Evolutionary conservation across 1,140 invertebrate species (phyloP).

Genomic region (Orius insidiosus): DNA sequence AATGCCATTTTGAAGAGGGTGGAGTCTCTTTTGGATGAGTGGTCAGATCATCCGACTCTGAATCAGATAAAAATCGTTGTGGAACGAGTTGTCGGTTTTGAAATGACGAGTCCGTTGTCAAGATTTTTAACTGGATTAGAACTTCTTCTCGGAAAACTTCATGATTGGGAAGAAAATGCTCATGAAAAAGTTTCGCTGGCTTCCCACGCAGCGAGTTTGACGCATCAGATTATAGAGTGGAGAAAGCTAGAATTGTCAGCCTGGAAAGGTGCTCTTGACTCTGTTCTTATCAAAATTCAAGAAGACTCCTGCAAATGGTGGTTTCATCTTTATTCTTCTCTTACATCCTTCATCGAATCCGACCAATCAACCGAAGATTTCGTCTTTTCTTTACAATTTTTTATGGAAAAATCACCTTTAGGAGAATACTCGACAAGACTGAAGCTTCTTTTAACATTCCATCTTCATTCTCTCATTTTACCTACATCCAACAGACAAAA

Average conservation of each 20-base stretch:
- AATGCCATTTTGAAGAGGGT: slow-evolving; percentile 41
- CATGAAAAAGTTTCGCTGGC: slow-evolving; percentile 68
- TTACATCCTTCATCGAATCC: slow-evolving; percentile 30
- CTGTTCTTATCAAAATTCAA: slow-evolving; percentile 31
- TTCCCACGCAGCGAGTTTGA: slow-evolving; percentile 47
- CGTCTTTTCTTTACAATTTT: slow-evolving; percentile 47
- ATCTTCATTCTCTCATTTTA: slow-evolving; percentile 48
- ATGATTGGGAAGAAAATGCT: slow-evolving; percentile 86
- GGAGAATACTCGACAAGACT: slow-evolving; percentile 69
- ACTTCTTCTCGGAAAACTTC: slow-evolving; percentile 59
- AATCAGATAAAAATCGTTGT: slow-evolving; percentile 49
- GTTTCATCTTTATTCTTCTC: slow-evolving; percentile 66
- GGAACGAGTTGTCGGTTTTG: slow-evolving; percentile 57
- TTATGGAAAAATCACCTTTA: slow-evolving; percentile 67
- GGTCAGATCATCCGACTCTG: slow-evolving; percentile 80
- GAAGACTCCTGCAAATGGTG: slow-evolving; percentile 63
- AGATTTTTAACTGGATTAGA: slow-evolving; percentile 83
- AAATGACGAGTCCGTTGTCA: slow-evolving; percentile 63
- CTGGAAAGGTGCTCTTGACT: slow-evolving; percentile 58
- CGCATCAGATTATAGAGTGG: slow-evolving; percentile 75
- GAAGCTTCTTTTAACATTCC: slow-evolving; percentile 58
- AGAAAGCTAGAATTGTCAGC: slow-evolving; percentile 73
- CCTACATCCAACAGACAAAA: slow-evolving; percentile 26
- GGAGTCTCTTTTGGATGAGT: slow-evolving; percentile 52
- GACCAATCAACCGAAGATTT: slow-evolving; percentile 23